Evolutionary conservation across 92 coral and sea anemone species (phyloP), one percentile per base, ranked within the genome.

Genomic region (Umimayanthus kanabou): DNA sequence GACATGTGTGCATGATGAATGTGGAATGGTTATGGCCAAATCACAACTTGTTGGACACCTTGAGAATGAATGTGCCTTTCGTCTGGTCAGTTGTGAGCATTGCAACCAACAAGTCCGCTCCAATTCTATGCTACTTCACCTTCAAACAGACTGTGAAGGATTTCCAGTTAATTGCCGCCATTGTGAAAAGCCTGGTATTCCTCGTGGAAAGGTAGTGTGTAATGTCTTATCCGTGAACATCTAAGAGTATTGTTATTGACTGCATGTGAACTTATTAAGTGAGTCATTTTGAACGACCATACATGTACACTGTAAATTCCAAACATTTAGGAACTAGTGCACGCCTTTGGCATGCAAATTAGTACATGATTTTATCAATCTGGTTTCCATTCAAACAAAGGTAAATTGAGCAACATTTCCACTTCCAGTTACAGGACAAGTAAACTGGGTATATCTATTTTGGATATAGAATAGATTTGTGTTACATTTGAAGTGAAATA

Each of bases 201-300:
- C 76, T 39, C 86, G 86, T 42, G 76, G 86, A 66, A 82, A 82
- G 86, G 86, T 82, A 15, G 1, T 11, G 64, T 55, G 13, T 67
- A 22, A 22, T 67, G 29, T 67, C 3, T 7, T 67, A 26, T n/a
- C 22, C 37, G 37, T 33, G 37, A 33, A 13, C 28, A 22, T 30
- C n/a, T 67, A 8, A 28, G 6, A n/a, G 22, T 67, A 33, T 33
- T 33, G 37, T 33, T 33, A 33, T 33, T 33, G 37, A 22, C 9
- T 22, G n/a, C 22, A 67, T 67, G 22, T 4, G 70, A 16, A 16
- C 14, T 16, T 13, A 8, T 64, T 13, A 4, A 16, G 70, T 16
- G 23, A 64, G 5, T 16, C 70, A 16, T 64, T 1, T 16, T 33
- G 37, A 33, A 33, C 37, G 2, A 33, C 37, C 37, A 33, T 33